Evolutionary conservation across 2,797 vertebrate species (phyloP).

Genomic region (Propithecus deckenii): DNA sequence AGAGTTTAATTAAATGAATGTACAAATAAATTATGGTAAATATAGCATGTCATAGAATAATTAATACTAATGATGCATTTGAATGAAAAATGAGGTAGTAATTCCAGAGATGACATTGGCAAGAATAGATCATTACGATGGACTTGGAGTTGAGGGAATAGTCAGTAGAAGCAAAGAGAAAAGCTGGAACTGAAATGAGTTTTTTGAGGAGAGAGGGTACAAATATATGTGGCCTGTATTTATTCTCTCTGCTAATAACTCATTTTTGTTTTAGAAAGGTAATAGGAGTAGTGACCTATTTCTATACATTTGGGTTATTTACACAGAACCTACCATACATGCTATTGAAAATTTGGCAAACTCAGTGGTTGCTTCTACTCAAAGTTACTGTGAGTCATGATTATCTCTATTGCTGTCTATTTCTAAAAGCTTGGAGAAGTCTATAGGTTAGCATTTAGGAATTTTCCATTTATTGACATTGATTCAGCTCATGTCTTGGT

Average conservation of each 20-base stretch:
- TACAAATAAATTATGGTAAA: neutral
- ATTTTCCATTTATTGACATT: slow-evolving; percentile 80
- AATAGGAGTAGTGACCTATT: neutral
- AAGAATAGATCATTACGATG: neutral
- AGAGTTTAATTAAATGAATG: neutral
- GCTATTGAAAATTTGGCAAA: slow-evolving; percentile 20
- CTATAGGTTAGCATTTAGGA: slow-evolving; percentile 78
- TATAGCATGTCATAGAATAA: neutral
- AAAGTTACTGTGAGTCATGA: slow-evolving; percentile 73
- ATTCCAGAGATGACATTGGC: neutral
- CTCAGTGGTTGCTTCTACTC: slow-evolving; percentile 39
- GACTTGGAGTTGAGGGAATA: neutral
- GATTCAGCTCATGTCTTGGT: slow-evolving; percentile 57
- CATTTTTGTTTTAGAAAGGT: slow-evolving; percentile 53
- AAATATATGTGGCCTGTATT: neutral
- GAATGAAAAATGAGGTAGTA: slow-evolving; percentile 1
- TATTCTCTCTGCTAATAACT: neutral
- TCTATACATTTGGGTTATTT: slow-evolving; percentile 29
- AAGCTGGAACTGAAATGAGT: neutral
- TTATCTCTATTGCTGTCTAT: slow-evolving; percentile 63
- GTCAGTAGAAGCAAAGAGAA: neutral
- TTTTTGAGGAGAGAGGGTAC: neutral
- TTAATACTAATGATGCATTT: neutral
- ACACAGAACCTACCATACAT: neutral
- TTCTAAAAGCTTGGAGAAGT: slow-evolving; percentile 76